Percentiles rank a stretch among this genome's conserved stretches.
Conservation (phyloP, 2,888 invertebrate genomes). For the Pinctada fucata region DNA sequence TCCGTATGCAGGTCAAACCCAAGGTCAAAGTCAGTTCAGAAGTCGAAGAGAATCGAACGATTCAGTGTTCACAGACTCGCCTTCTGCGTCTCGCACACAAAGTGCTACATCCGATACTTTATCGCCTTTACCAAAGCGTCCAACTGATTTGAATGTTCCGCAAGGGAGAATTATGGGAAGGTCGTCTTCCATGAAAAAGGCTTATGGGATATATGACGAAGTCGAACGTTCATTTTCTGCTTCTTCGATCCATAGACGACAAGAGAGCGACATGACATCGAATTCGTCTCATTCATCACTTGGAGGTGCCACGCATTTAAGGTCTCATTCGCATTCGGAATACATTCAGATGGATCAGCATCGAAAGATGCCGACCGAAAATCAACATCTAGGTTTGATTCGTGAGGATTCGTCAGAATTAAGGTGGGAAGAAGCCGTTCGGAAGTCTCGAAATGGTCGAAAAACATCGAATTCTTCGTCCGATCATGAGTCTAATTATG, state of each 20-base stretch:
- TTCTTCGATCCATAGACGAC: conserved; percentile 47
- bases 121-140: conserved; percentile 9
- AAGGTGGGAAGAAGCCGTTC: conserved; percentile 53
- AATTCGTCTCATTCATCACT: conserved; percentile 23
- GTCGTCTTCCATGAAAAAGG: conserved; percentile 67
- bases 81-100: neutral
- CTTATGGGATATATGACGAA: conserved; percentile 57
- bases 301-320: conserved; percentile 39
- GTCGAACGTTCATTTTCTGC: conserved; percentile 53
- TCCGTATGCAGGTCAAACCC: conserved; percentile 16
- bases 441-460: conserved; percentile 40
- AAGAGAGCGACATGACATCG: conserved; percentile 52
- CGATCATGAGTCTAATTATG: conserved; percentile 44
- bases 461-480: conserved; percentile 10
- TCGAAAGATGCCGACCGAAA: conserved; percentile 41
- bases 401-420: conserved; percentile 60
- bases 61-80: conserved; percentile 57
- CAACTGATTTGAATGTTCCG: conserved; percentile 10
- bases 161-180: conserved; percentile 48
- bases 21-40: conserved; percentile 23
- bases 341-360: conserved; percentile 55
- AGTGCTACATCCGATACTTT: conserved; percentile 37
- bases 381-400: conserved; percentile 58
- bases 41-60: conserved; percentile 49
- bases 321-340: conserved; percentile 50